Base-by-base conservation (phyloP, 1,140 invertebrate genomes). In the Nasonia vitripennis region DNA sequence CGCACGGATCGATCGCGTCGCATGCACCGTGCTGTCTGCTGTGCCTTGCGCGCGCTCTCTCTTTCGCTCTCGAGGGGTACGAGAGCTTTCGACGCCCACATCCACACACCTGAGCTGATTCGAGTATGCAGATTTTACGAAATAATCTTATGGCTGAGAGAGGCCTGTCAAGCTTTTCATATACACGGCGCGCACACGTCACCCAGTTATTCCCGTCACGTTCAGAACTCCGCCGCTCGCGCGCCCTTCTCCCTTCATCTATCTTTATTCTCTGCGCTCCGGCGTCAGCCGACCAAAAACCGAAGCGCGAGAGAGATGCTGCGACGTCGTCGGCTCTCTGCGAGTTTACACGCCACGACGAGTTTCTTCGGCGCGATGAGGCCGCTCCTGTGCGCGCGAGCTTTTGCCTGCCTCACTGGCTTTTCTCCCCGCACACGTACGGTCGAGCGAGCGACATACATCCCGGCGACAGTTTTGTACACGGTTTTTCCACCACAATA, bases 91-190 rank as follows among this genome's bases (percentile, higher is more conserved):
- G 34, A 41, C 78, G 55, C 78, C 27, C 9, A 45, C 10, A 45
- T 45, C 6, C 9, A 45, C 9, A 11, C 10, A 45, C 1, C 6
- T 45, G 10, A 9, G 41, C 41, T 45, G 80, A 37, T 80, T 68
- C 78, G 34, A 10, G 80, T 73, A 81, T 81, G 80, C 68, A 81
- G 80, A 81, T 81, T 81, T 81, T 51, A 81, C 48, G 80, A 41
- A 81, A 81, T 81, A 81, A 81, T 73, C 80, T 81, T 55, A 70
- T 45, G 12, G 75, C 10, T n/a, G 41, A 20, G 20, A 37, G 20
- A n/a, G 7, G 48, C 48, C 75, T 78, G 23, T 14, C 75, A 20
- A 51, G 75, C 75, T 78, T 31, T 51, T 78, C 75, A 51, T 78
- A 51, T 1, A 78, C 78, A 70, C 3, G n/a, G 55, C 2, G 20